Evolutionary conservation across 2,888 invertebrate species (phyloP).

Genomic region (Caenorhabditis plicata): DNA sequence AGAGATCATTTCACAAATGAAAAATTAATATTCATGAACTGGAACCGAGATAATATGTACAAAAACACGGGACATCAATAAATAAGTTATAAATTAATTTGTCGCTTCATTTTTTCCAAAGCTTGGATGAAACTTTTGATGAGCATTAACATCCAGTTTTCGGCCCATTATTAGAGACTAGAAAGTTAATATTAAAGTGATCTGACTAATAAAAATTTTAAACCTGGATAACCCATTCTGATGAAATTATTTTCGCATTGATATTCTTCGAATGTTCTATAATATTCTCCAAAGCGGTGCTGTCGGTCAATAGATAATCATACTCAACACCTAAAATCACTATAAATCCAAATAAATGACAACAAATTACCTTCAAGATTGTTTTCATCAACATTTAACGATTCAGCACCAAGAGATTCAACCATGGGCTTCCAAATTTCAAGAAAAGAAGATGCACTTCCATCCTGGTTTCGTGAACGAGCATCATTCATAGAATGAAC

Average conservation of each 20-base stretch:
- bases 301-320: slow-evolving; percentile 67
- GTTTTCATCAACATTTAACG: slow-evolving; percentile 11
- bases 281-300: slow-evolving; percentile 58
- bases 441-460: slow-evolving; percentile 34
- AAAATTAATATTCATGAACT: too few species aligned
- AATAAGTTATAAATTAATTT: too few species aligned
- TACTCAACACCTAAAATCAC: slow-evolving; percentile 22
- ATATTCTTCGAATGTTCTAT: slow-evolving; percentile 51
- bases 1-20: too few species aligned
- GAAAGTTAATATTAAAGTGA: not conserved
- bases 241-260: slow-evolving; percentile 30
- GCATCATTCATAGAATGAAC: slow-evolving; percentile 45
- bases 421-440: slow-evolving; percentile 63
- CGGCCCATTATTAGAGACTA: slow-evolving; percentile 17
- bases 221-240: slow-evolving; percentile 61
- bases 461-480: slow-evolving; percentile 9
- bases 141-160: slow-evolving; percentile 2
- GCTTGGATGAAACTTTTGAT: slow-evolving; percentile 12
- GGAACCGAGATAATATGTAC: too few species aligned
- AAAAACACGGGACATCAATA: too few species aligned
- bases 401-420: slow-evolving; percentile 49
- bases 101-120: too few species aligned
- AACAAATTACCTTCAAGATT: not conserved
- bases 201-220: not conserved
- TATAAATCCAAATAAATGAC: not conserved